Base-by-base conservation (phyloP, 2,888 invertebrate genomes). In the Osmoderma eremita region DNA sequence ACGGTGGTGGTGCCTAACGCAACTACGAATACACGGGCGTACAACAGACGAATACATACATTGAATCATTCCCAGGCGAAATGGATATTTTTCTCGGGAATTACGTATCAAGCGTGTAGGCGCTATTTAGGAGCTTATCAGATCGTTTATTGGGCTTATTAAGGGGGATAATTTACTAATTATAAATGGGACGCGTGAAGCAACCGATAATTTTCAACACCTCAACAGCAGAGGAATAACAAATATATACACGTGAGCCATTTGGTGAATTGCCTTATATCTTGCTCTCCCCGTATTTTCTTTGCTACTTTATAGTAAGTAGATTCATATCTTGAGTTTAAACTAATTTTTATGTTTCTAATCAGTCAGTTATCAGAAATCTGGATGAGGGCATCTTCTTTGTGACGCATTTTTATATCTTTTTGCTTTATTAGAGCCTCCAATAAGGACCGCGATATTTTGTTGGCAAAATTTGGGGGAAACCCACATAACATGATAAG, bases 141-240 rank as follows among this genome's bases (percentile, higher is more conserved):
- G 58, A 58, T 58, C 45, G 15, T 58, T 58, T 58, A 58, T 58
- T 58, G 45, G n/a, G 58, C 45, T 42, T 58, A 58, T 45, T 58
- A 45, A 18, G n/a, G 30, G 24, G 30, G 24, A n/a, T 45, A 20
- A 58, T 58, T 58, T 58, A 58, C 24, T 58, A 24, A 58, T 58
- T 13, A 15, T 42, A 24, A 58, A 58, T 58, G 58, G 30, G 45
- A 20, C 24, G 22, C 20, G 12, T 39, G 41, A 56, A 56, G 41
- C 30, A 45, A 4, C 24, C 42, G 58, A 22, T 42, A 30, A 24
- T 58, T 58, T 30, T 41, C 42, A 45, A 58, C 58, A 58, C 58
- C 24, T 58, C 24, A 22, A 12, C 8, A n/a, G n/a, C 13, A 30
- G 30, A 12, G 8, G 45, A 24, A 30, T 58, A 12, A 18, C 12